Percentiles rank a stretch among this genome's conserved stretches.
Evolutionary conservation across 2,797 vertebrate genomes (phyloP).

Genomic region (Lemur catta): DNA sequence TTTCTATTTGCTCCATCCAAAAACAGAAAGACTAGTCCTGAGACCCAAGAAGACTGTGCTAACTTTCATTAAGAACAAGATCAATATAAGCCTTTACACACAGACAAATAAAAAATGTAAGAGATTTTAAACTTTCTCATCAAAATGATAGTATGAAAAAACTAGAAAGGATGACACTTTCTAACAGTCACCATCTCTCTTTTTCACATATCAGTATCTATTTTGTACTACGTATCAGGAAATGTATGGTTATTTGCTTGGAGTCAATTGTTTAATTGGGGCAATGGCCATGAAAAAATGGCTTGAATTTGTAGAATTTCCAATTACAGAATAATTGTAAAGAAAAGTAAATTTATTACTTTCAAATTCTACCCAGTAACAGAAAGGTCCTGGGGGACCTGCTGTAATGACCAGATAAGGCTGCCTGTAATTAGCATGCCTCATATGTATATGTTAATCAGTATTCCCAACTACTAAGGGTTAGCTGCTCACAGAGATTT

Average conservation of each 20-base stretch:
- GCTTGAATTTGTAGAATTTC: constrained; percentile 29
- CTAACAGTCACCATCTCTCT: background rate
- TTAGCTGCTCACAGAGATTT: background rate
- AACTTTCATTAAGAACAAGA: constrained; percentile 65
- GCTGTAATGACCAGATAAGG: constrained; percentile 42
- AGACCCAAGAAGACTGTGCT: constrained; percentile 32
- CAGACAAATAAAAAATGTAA: constrained; percentile 43
- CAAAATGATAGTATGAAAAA: constrained; percentile 43
- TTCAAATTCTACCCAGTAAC: background rate
- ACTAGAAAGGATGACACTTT: background rate
- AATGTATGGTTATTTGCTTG: background rate
- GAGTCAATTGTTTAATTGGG: background rate
- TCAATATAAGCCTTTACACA: constrained; percentile 42
- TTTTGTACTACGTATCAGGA: background rate
- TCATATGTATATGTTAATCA: background rate
- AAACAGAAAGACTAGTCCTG: constrained; percentile 51
- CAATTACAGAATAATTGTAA: constrained; percentile 40
- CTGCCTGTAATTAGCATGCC: background rate
- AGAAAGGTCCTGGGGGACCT: background rate
- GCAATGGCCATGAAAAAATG: background rate
- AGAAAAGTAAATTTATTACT: constrained; percentile 39
- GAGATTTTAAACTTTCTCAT: constrained; percentile 28
- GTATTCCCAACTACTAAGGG: background rate
- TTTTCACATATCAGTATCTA: background rate
- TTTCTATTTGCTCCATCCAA: background rate